Conservation (phyloP, 2,797 vertebrate species). For the Enteromius mattozi region DNA sequence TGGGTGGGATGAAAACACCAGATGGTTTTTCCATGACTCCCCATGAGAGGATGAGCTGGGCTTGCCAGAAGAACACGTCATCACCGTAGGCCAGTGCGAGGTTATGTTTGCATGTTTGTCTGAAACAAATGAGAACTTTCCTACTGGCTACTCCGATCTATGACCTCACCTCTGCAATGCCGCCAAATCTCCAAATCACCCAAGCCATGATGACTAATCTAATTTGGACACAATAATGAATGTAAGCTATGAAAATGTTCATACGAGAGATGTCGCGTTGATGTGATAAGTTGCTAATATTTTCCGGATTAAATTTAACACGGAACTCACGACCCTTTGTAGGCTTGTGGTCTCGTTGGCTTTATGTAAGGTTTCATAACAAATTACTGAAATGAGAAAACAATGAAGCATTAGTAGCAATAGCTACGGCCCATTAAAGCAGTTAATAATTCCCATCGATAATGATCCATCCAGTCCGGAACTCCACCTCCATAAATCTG, state of each 20-base stretch:
- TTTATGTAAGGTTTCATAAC: slow-evolving; percentile 20
- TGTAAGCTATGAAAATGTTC: slow-evolving; percentile 10
- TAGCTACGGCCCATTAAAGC: slow-evolving; percentile 47
- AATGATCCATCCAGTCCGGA: slow-evolving; percentile 17
- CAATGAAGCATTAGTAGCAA: slow-evolving; percentile 36
- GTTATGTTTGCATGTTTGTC: slow-evolving; percentile 60
- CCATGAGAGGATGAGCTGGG: slow-evolving; percentile 37
- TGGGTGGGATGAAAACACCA: slow-evolving; percentile 48
- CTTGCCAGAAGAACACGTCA: slow-evolving; percentile 54
- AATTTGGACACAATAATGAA: slow-evolving; percentile 32
- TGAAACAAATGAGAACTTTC: slow-evolving; percentile 58
- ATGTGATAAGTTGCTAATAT: slow-evolving; percentile 37
- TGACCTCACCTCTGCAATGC: slow-evolving; percentile 50
- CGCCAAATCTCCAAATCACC: slow-evolving; percentile 55
- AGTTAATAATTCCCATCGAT: slow-evolving; percentile 54
- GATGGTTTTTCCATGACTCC: slow-evolving; percentile 64
- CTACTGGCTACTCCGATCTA: slow-evolving; percentile 25
- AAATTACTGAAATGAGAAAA: slow-evolving; percentile 26
- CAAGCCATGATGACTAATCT: slow-evolving; percentile 7
- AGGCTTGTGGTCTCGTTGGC: not conserved
- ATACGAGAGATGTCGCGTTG: not conserved
- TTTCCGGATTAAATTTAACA: slow-evolving; percentile 7
- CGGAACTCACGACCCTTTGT: not conserved
- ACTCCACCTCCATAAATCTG: not conserved
- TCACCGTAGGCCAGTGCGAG: slow-evolving; percentile 30